A percentile compares a stretch with the other conserved stretches of the same genome.
Conservation (phyloP, 2,888 invertebrate species). For the Cantharis rufa region DNA sequence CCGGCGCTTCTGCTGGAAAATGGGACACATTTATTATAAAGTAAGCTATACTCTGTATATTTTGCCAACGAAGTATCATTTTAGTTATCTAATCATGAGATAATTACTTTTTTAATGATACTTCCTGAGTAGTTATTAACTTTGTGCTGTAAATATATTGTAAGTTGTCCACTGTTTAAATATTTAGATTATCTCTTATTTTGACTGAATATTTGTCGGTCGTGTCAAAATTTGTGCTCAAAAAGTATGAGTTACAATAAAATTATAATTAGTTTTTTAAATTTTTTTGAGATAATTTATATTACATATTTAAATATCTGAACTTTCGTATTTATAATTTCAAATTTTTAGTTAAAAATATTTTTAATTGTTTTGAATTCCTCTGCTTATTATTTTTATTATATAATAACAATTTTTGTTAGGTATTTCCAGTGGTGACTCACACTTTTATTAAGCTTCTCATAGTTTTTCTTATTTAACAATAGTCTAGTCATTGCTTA, state of each 20-base stretch:
- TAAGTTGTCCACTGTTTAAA: background rate
- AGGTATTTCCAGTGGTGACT: too few relatives aligned
- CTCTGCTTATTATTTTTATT: background rate
- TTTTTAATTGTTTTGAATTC: background rate
- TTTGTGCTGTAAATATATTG: background rate
- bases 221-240: background rate
- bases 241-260: background rate
- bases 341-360: background rate
- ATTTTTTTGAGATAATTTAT: background rate
- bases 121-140: background rate
- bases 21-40: constrained; percentile 80
- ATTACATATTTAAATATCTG: background rate
- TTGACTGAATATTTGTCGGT: background rate
- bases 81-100: background rate
- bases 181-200: background rate
- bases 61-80: background rate
- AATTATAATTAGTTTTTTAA: background rate
- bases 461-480: background rate
- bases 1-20: constrained; percentile 74
- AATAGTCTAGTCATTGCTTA: too few relatives aligned
- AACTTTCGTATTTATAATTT: background rate
- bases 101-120: background rate
- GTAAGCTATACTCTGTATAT: constrained; percentile 51
- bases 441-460: background rate
- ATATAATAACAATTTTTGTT: background rate